Base-by-base conservation (phyloP, 2,888 invertebrate species). In the Leptogaster cylindrica region DNA sequence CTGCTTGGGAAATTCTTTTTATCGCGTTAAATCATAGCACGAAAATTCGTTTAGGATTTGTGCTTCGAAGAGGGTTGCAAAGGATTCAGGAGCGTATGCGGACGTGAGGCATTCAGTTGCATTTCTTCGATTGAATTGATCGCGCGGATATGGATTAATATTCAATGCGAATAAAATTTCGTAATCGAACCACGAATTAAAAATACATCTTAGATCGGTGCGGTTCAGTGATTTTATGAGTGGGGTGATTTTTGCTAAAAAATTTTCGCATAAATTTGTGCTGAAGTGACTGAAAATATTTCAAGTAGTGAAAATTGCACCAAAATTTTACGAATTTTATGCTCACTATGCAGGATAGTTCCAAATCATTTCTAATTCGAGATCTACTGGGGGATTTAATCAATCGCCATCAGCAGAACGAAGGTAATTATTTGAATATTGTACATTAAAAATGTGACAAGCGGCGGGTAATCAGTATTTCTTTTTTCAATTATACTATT, bases 321-420 rank as follows among this genome's bases (percentile, higher is more conserved):
- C n/a, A n/a, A 16, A 44, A 10, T 16, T 16, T 10, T 52, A n/a
- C 20, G 20, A 8, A 8, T 55, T 23, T 55, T 55, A 55, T 31
- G 41, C 10, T 20, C 27, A 61, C 44, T 10, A 81, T 81, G 81
- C 88, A 84, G 82, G 87, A 84, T 82, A 87, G 84, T 73, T 84
- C 86, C 75, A 92, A 92, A 78, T 93, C 93, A 7, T 93, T 93
- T 80, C 82, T 93, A 70, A 93, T 93, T 73, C 88, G 89, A 76
- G 93, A 93, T 79, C 85, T 93, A 48, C 84, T 93, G 63, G 90
- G 93, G 10, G 93, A 93, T 72, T 75, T 81, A 69, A 81, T 81
- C 67, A 79, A 77, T 72, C 76, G 77, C 12, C 78, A 78, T 44
- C 78, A 78, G 69, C 77, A 77, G 33, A 83, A 83, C 72, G 84